Base-by-base conservation (phyloP, 1,140 invertebrate species). In the Anadara kagoshimensis region DNA sequence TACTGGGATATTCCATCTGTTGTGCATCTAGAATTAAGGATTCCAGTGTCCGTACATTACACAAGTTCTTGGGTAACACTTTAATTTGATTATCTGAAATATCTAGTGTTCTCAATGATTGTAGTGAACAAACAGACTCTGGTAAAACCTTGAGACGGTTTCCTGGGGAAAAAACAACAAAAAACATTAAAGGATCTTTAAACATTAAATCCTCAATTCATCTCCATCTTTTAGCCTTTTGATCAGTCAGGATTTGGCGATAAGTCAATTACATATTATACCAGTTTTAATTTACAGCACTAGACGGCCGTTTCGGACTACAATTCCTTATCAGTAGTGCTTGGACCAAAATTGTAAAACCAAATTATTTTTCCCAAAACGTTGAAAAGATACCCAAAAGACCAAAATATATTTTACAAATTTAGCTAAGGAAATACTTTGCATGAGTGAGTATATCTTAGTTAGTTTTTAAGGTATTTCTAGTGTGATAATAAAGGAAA, bases 1-100 rank as follows among this genome's bases (percentile, higher is more conserved):
- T 64, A 16, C 93, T 90, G 61, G 94, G 94, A 88, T 92, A 93
- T 11, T 81, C 86, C 85, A 94, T 91, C 16, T 91, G 90, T 49
- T 92, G 88, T 75, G 85, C 85, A 87, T 94, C 92, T 8, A 94
- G 84, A 76, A 92, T 87, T 72, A 95, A 85, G 51, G 75, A 82
- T 71, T 83, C 79, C 63, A 87, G 71, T 45, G 85, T 80, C 62
- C 78, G 73, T 1, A 83, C 72, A 63, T 78, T 70, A 66, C 80
- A 83, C 47, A 86, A 65, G 18, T 79, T 56, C 11, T 74, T 67
- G 5, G 82, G 81, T 12, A 86, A 71, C 12, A 49, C 65, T 10
- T 73, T 78, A 22, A 86, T 73, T 22, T 78, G 63, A 74, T 86
- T 86, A 24, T 75, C 29, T 2, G 82, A 80, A 41, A 86, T 73